Evolutionary conservation across 2,888 invertebrate species (phyloP), one percentile per base, ranked within the genome.

Genomic region (Ormyrus labotus): DNA sequence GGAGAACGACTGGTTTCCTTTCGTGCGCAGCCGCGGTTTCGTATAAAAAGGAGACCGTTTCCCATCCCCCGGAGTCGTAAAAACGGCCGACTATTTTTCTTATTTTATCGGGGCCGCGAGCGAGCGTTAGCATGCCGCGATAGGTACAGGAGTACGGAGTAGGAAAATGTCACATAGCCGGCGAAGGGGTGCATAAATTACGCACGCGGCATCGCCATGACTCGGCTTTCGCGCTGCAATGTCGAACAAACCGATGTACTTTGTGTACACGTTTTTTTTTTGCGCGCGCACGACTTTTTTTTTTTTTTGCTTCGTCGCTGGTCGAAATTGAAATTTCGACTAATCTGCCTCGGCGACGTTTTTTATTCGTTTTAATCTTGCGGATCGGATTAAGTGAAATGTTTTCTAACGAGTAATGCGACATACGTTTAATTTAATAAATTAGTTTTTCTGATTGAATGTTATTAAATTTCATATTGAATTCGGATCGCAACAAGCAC

Each of bases 181-280:
- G 50, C 60, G 61, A 82, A 74, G 69, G 80, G 80, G 82, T 82
- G 82, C 77, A 78, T 80, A 80, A 78, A 80, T 82, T 80, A 82
- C 74, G 58, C 60, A 34, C 34, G n/a, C 45, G 19, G 80, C 64
- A 65, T 78, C 75, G 76, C 75, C 70, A 72, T 79, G 71, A 78
- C 69, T 79, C 57, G 74, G 10, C 55, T 19, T 48, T 51, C 13
- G 61, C 60, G 58, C 45, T 73, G 51, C 61, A 61, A 79, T 79
- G 81, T 72, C 68, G 68, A 75, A 69, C 76, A 68, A 69, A 81
- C 79, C 63, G 68, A 73, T 73, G 55, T n/a, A 55, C 55, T 80
- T 75, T 71, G 77, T 60, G 19, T 73, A 81, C 81, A 81, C 73
- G 58, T 81, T 77, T 81, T 64, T 51, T 76, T 76, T 68, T 71